Base-by-base conservation (phyloP, 2,888 invertebrate genomes). In the Callyntrura guangdongensis region DNA sequence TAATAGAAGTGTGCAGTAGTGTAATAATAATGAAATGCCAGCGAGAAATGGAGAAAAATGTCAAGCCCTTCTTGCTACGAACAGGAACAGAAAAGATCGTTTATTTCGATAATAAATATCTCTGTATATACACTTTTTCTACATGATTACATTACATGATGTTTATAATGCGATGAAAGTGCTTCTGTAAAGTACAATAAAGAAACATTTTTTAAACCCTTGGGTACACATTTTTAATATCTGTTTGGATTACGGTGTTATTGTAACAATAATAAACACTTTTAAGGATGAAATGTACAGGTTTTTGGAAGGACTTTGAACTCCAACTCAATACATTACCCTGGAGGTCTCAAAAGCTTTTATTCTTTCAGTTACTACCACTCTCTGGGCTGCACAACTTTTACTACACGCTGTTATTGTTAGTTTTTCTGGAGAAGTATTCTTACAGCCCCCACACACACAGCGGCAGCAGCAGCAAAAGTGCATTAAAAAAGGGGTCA, bases 21-120 rank as follows among this genome's bases (percentile, higher is more conserved):
- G n/a, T n/a, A n/a, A 83, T 72, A 85, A 67, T 72, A 53, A 85
- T 85, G 72, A 85, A 79, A 79, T 79, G 77, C 53, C 59, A 81
- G 56, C 53, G 49, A 59, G 17, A 86, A 74, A 49, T 79, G 25
- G 36, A 27, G 49, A 74, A 14, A 88, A 88, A 88, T 88, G 82
- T 88, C 87, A 88, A 47, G 53, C 79, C 59, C 53, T 27, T 49
- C 49, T 11, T 22, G 11, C 49, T 47, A 72, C 56, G 27, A 27
- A 17, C 45, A 45, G 22, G 9, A 47, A 17, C 47, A 47, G 56
- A 11, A 25, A 8, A 56, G 27, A 81, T 81, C 59, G 79, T 81
- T 81, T 81, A 69, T 85, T 84, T 84, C 67, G 49, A 85, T 69
- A 69, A 56, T 69, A 72, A 27, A 81, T 81, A 81, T 56, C 79